Evolutionary conservation across 2,888 invertebrate genomes (phyloP).

Genomic region (Poecilus cupreus): DNA sequence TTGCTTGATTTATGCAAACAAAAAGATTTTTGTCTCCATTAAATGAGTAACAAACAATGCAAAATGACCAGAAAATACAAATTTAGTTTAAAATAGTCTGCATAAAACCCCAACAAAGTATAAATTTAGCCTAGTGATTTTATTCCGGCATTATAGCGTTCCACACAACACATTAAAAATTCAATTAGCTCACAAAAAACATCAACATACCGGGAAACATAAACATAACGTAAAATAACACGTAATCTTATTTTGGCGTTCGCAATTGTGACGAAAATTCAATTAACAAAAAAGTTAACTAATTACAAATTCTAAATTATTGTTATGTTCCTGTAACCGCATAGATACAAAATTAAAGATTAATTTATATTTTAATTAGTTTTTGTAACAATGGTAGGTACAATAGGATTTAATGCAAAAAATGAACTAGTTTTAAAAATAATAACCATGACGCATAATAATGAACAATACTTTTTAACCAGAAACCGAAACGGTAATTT

Average conservation of each 20-base stretch:
- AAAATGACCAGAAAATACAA: neutral
- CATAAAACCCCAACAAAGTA: conserved; percentile 4
- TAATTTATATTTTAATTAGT: conserved; percentile 16
- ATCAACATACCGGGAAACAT: conserved; percentile 23
- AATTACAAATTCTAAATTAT: conserved; percentile 26
- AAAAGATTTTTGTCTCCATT: neutral
- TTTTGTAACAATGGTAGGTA: neutral
- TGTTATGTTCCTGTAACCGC: neutral
- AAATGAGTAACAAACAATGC: neutral
- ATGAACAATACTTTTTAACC: neutral
- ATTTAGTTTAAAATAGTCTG: conserved; percentile 12
- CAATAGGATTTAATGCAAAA: neutral
- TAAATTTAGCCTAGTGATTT: conserved; percentile 15
- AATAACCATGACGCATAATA: neutral
- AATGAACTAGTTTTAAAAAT: neutral
- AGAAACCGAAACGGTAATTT: neutral
- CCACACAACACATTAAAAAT: conserved; percentile 33
- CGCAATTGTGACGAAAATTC: conserved; percentile 6
- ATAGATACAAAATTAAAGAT: conserved; percentile 8
- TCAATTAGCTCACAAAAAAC: conserved; percentile 29
- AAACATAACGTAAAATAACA: conserved; percentile 18
- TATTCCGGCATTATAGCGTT: neutral
- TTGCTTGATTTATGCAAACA: neutral
- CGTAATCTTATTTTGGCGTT: conserved; percentile 25
- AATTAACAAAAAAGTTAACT: conserved; percentile 32